These are phyloP conservation scores for Rhopalosiphum nymphaeae DNA, from an alignment of 2,888 invertebrate species.

Conservation along the genomic window DNA sequence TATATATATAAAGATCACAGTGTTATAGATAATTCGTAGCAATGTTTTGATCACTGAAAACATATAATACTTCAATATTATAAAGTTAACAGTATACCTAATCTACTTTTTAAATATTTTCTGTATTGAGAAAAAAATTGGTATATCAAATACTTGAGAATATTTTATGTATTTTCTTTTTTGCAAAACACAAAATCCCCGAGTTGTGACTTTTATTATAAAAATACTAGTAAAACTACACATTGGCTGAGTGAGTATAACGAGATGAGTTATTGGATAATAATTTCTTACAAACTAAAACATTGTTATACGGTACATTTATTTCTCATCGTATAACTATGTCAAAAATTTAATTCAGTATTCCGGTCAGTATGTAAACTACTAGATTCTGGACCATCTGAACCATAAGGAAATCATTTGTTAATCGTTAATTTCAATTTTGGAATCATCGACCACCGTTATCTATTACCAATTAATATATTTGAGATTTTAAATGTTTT, in stretches of 20 bases:
- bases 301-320: neutral
- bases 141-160: neutral
- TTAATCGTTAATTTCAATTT: neutral
- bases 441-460: neutral
- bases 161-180: neutral
- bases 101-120: neutral
- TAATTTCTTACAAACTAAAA: neutral
- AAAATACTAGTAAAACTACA: neutral
- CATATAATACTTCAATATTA: neutral
- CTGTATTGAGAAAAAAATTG: neutral
- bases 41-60: neutral
- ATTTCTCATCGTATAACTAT: neutral
- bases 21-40: neutral
- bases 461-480: neutral
- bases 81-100: neutral
- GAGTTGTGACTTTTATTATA: neutral
- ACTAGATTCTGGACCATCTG: too few relatives aligned
- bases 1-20: neutral
- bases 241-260: neutral
- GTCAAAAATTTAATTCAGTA: neutral
- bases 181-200: neutral
- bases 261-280: neutral
- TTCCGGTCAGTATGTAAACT: too few relatives aligned
- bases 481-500: neutral
- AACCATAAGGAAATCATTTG: neutral